These are phyloP conservation scores for Eupelmus urozonus DNA, from an alignment of 2,888 invertebrate species.

Conservation along the genomic window DNA sequence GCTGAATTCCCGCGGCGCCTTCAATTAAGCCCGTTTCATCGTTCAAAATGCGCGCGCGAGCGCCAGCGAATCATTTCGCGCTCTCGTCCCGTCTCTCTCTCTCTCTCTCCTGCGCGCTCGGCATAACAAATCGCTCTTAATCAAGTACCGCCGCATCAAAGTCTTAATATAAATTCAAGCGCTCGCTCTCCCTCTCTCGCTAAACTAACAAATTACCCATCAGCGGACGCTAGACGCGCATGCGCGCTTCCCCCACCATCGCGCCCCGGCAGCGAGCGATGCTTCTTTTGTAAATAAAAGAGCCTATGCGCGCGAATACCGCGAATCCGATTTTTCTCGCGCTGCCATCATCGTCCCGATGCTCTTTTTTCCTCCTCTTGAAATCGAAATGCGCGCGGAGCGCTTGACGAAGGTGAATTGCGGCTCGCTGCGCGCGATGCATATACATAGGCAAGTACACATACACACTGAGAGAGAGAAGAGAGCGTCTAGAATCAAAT, in stretches of 20 bases:
- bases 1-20: constrained; percentile 49
- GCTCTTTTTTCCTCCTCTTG: constrained; percentile 19
- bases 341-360: not conserved
- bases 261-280: not conserved
- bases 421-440: constrained; percentile 11
- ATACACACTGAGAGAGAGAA: not conserved
- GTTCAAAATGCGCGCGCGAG: constrained; percentile 13
- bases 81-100: not conserved
- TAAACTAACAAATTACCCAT: constrained; percentile 51
- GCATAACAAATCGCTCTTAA: constrained; percentile 49
- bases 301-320: not conserved
- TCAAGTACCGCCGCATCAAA: constrained; percentile 49
- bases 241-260: not conserved
- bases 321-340: constrained; percentile 21
- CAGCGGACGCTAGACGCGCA: not conserved
- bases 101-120: not conserved
- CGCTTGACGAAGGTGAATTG: constrained; percentile 50
- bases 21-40: constrained; percentile 47
- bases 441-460: not conserved
- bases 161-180: constrained; percentile 48
- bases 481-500: constrained; percentile 45
- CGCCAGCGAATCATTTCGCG: constrained; percentile 21
- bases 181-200: too few species aligned
- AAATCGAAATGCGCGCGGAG: constrained; percentile 34
- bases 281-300: constrained; percentile 15